phyloP scores from a whole-genome alignment of 2,113 vertebrate genomes.

The Rhea americana region DNA sequence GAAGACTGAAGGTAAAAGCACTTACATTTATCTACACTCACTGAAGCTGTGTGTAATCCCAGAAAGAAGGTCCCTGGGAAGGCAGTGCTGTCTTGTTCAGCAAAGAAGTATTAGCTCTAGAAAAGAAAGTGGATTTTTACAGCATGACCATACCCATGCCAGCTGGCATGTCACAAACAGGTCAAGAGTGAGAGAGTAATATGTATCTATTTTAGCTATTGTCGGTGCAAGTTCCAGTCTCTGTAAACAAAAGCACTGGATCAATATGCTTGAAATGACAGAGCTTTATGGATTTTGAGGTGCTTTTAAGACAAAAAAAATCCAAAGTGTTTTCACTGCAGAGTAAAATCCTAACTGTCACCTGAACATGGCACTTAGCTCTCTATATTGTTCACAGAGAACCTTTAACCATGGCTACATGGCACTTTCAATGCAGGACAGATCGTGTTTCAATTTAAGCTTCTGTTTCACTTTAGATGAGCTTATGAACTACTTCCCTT shows the following conservation, averaged over 20 bases:
- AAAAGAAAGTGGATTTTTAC: background rate
- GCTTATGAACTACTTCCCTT: background rate
- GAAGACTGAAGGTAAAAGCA: background rate
- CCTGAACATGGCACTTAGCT: background rate
- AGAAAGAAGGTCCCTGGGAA: background rate
- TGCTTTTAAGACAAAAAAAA: conserved; percentile 15
- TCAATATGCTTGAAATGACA: conserved; percentile 59
- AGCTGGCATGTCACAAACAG: conserved; percentile 39
- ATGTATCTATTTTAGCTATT: conserved; percentile 24
- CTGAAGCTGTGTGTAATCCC: background rate
- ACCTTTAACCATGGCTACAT: background rate
- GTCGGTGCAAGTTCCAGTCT: conserved; percentile 1
- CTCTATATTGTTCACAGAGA: background rate
- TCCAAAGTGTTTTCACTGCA: background rate
- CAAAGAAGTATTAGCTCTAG: background rate
- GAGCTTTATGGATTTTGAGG: conserved; percentile 43
- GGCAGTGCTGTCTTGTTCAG: background rate
- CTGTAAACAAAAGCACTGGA: conserved; percentile 32
- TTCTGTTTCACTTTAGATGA: background rate
- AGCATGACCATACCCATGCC: background rate
- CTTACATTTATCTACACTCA: accelerated
- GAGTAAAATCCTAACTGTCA: background rate
- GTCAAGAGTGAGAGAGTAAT: background rate
- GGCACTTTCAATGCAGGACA: background rate
- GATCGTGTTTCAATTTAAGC: background rate